Percentiles rank a stretch among this genome's conserved stretches.
Evolutionary conservation across 2,888 invertebrate species (phyloP).

Genomic region (Eupithecia centaureata): DNA sequence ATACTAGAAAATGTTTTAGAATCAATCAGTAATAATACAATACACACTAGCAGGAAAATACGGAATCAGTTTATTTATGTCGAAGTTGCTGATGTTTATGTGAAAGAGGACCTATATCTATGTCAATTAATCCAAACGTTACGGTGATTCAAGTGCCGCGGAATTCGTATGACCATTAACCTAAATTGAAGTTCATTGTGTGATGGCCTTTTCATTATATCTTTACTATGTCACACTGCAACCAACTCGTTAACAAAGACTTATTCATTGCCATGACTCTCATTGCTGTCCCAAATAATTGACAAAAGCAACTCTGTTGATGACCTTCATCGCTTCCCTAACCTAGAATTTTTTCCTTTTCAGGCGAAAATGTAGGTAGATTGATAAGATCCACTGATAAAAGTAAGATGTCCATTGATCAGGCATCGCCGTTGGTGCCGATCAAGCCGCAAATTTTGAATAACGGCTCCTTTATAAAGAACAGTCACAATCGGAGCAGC

Average conservation of each 20-base stretch:
- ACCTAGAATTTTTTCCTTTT: constrained; percentile 69
- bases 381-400: constrained; percentile 65
- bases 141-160: constrained; percentile 47
- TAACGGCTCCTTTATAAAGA: constrained; percentile 80
- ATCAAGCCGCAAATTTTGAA: constrained; percentile 82
- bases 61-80: not conserved
- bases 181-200: constrained; percentile 69
- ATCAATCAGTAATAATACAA: not conserved
- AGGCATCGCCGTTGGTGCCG: constrained; percentile 80
- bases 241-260: constrained; percentile 55
- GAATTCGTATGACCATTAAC: constrained; percentile 67
- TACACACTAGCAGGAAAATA: not conserved
- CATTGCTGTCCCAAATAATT: constrained; percentile 50
- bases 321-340: constrained; percentile 50
- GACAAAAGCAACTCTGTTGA: constrained; percentile 64
- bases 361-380: constrained; percentile 82
- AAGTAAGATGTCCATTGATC: constrained; percentile 82
- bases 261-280: constrained; percentile 49
- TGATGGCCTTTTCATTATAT: constrained; percentile 62
- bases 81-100: not conserved
- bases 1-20: not conserved
- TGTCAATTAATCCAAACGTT: constrained; percentile 24
- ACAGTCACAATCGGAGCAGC: constrained; percentile 82
- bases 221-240: constrained; percentile 58
- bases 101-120: not conserved